phyloP scores from a whole-genome alignment of 53 echinoderm and acorn worm genomes.

The Actinopyga echinites region DNA sequence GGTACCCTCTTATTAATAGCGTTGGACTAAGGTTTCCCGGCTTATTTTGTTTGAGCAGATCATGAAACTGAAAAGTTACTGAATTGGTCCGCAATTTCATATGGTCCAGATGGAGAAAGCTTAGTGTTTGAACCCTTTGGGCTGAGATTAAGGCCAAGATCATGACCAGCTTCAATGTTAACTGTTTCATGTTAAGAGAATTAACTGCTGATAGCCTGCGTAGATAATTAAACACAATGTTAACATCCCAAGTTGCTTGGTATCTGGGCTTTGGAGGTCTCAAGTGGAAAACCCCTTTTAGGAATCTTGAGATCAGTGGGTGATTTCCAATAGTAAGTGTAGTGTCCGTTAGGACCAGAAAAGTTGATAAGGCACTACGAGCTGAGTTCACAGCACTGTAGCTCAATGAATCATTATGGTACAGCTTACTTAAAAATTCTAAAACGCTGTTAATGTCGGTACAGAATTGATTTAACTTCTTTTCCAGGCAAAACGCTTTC shows the following conservation, averaged over 20 bases:
- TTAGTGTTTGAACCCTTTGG: not conserved
- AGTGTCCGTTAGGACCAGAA: not conserved
- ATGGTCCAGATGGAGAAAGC: not conserved
- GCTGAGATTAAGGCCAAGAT: not conserved
- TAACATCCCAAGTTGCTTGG: not conserved
- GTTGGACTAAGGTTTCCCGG: not conserved
- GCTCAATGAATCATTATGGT: not conserved
- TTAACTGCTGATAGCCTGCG: not conserved
- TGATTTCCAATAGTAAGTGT: not conserved
- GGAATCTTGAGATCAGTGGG: not conserved
- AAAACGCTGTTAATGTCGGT: not conserved
- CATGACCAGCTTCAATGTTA: slow-evolving; percentile 9
- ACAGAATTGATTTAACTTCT: not conserved
- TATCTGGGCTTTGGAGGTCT: not conserved
- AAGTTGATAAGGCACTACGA: slow-evolving; percentile 34
- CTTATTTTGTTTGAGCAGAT: slow-evolving; percentile 13
- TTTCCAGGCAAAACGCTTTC: not conserved
- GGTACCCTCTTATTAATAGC: not conserved
- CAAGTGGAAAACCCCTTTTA: not conserved
- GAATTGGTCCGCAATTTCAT: not conserved
- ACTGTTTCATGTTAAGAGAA: not conserved
- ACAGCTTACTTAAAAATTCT: slow-evolving; percentile 22
- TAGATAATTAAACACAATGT: not conserved
- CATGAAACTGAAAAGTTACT: not conserved
- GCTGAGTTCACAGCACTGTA: slow-evolving; percentile 27